Percentiles rank a stretch among this genome's conserved stretches.
phyloP scores from a whole-genome alignment of 2,797 vertebrate species.

The Hybognathus amarus region DNA sequence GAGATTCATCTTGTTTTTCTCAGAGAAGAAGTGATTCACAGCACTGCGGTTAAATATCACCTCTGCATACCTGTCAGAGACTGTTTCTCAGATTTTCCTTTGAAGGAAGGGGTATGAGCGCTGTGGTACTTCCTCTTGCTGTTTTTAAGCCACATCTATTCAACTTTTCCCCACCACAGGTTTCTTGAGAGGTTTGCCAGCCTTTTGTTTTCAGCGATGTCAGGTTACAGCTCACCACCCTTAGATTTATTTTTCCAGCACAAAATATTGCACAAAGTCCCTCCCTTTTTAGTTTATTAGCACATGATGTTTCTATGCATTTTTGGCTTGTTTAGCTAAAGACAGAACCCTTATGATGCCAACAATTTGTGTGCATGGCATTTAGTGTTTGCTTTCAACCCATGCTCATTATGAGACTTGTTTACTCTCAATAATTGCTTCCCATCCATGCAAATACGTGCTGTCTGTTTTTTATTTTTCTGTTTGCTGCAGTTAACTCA shows the following conservation, averaged over 20 bases:
- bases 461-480: conserved; percentile 13
- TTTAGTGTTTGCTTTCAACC: conserved; percentile 31
- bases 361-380: conserved; percentile 21
- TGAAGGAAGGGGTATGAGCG: neutral
- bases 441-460: neutral
- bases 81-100: conserved; percentile 5
- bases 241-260: conserved; percentile 3
- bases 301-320: neutral
- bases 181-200: neutral
- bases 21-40: conserved; percentile 2
- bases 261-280: neutral
- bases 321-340: conserved; percentile 5
- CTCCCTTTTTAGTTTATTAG: conserved; percentile 11
- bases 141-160: neutral
- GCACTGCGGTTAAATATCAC: neutral
- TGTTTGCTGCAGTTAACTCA: neutral
- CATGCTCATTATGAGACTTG: conserved; percentile 4
- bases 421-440: conserved; percentile 28
- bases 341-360: neutral
- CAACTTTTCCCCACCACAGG: neutral
- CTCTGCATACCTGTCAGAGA: conserved; percentile 19
- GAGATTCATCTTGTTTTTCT: conserved; percentile 20
- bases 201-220: neutral
- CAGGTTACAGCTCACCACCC: neutral
- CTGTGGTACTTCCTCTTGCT: neutral